Base-by-base conservation (phyloP, 2,888 invertebrate genomes). In the Shargacucullia verbasci region DNA sequence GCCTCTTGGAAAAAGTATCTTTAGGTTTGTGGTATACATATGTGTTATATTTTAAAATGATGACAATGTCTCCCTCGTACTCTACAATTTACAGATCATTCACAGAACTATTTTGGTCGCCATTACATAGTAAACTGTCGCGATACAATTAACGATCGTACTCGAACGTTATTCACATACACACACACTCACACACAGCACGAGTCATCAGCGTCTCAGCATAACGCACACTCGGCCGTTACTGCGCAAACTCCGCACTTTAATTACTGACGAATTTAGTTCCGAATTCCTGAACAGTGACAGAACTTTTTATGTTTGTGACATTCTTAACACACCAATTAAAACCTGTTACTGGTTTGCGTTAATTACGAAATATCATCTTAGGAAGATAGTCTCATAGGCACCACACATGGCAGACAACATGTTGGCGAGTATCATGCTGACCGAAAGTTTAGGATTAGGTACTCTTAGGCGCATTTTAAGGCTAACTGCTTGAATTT, bases 261-360 rank as follows among this genome's bases (percentile, higher is more conserved):
- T 52, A 57, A 70, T 58, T 63, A 64, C 33, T 38, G 5, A 58
- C 52, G 31, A 59, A 53, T 55, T 50, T 27, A 43, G 53, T 62
- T 60, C 60, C 57, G 63, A 59, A 71, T 73, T 60, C 63, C 47
- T 48, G 25, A 9, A 29, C 33, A 27, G 35, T 65, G 68, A 70
- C 57, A 27, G 14, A 27, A 6, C 10, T 14, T 0, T 29, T 14
- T 13, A 20, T 20, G 20, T 20, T 20, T 20, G 14, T 54, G 49
- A 50, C 35, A 48, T 44, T 14, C 37, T 44, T 29, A 3, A 29
- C 29, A 29, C 29, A 29, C 1, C 29, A 4, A 20, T 20, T 20
- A 20, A 20, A 20, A 20, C 20, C 20, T 20, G 20, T 20, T 20
- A 20, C 20, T 20, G 20, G 2, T 20, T 20, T 4, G 4, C 20